Conservation (phyloP, 2,113 vertebrate species). For the crab-eating macaque (Macaca fascicularis) region T2T-MFA8v1.1 NC_088377.1:89318501-89319000, state of each 20-base stretch:
- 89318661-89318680: neutral
- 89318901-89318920: neutral
- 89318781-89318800: neutral
- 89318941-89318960: neutral
- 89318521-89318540: constrained; percentile 43
- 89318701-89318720: constrained; percentile 2
- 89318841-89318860: neutral
- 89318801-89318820: neutral
- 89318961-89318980: neutral
- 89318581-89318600: constrained; percentile 5
- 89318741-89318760: constrained; percentile 19
- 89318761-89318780: neutral
- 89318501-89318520: constrained; percentile 54
- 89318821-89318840: neutral
- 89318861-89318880: neutral
- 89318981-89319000: neutral
- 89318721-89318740: constrained; percentile 32
- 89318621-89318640: neutral
- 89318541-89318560: neutral
- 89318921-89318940: neutral
- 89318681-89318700: neutral
- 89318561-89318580: neutral
- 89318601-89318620: constrained; percentile 27
- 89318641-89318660: neutral
- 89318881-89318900: neutral